These are phyloP conservation scores for Aspidiotus rigidus DNA, from an alignment of 2,888 invertebrate species.

Conservation along the genomic window DNA sequence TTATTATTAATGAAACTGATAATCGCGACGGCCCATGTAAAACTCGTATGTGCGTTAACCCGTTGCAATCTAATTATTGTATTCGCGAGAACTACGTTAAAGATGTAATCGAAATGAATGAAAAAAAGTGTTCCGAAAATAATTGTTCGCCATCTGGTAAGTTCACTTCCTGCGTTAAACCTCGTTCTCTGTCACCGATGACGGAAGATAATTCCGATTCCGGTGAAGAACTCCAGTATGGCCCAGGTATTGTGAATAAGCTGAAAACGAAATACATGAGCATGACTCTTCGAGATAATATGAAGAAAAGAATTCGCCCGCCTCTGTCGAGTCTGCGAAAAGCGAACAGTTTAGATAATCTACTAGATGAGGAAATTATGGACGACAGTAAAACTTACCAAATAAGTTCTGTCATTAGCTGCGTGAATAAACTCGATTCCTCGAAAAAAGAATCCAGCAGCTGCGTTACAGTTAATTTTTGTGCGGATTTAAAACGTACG, in stretches of 20 bases:
- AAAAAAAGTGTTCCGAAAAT: conserved; percentile 24
- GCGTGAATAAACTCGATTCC: conserved; percentile 30
- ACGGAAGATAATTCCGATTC: conserved; percentile 47
- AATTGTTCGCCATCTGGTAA: background rate
- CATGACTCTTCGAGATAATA: conserved; percentile 68
- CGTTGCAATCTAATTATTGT: conserved; percentile 19
- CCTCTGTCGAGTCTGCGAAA: conserved; percentile 61
- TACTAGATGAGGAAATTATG: conserved; percentile 55
- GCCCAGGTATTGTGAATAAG: conserved; percentile 82
- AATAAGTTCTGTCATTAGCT: conserved; percentile 23
- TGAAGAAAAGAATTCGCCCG: conserved; percentile 52
- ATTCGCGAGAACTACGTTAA: conserved; percentile 25
- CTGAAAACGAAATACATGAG: conserved; percentile 78
- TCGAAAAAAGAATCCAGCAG: conserved; percentile 30
- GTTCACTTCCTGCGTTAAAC: conserved; percentile 14
- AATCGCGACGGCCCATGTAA: conserved; percentile 38
- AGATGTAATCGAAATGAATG: conserved; percentile 30
- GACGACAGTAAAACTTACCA: conserved; percentile 14
- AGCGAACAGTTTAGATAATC: conserved; percentile 74
- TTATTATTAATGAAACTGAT: conserved; percentile 37
- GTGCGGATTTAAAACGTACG: conserved; percentile 64
- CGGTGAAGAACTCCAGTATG: conserved; percentile 75
- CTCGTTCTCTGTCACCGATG: conserved; percentile 19
- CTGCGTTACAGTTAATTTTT: conserved; percentile 40
- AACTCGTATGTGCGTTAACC: conserved; percentile 24